Conservation (phyloP, 2,888 invertebrate genomes). For the Aleiodes leptofemur region DNA sequence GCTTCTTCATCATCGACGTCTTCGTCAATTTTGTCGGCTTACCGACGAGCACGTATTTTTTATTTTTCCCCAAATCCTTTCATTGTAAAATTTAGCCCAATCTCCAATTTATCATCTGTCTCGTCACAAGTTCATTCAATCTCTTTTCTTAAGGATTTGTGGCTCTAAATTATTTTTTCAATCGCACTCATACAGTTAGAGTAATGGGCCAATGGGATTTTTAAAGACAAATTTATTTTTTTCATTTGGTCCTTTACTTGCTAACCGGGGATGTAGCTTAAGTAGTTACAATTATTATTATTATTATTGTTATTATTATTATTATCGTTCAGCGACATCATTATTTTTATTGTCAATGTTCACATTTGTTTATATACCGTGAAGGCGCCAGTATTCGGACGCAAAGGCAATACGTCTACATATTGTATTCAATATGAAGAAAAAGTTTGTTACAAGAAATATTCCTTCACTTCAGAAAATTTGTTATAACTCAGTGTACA, state of each 20-base stretch:
- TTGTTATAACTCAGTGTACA: too few relatives aligned
- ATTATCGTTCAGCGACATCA: slow-evolving; percentile 20
- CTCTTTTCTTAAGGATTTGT: slow-evolving; percentile 9
- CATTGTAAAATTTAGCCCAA: slow-evolving; percentile 35
- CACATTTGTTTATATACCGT: too few relatives aligned
- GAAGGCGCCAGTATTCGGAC: too few relatives aligned
- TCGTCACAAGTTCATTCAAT: slow-evolving; percentile 5
- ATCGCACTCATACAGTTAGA: slow-evolving; percentile 31
- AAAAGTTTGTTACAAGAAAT: too few relatives aligned
- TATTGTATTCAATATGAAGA: too few relatives aligned
- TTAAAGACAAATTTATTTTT: not conserved
- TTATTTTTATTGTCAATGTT: slow-evolving; percentile 32
- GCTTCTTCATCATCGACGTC: slow-evolving; percentile 50
- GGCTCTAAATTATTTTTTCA: slow-evolving; percentile 14
- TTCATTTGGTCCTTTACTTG: slow-evolving; percentile 28
- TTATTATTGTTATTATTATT: slow-evolving; percentile 32
- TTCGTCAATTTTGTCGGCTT: slow-evolving; percentile 53
- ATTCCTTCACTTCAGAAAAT: too few relatives aligned
- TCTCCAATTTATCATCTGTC: slow-evolving; percentile 3
- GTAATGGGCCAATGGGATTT: slow-evolving; percentile 27
- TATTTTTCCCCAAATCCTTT: slow-evolving; percentile 30
- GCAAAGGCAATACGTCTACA: too few relatives aligned
- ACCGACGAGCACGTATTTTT: slow-evolving; percentile 63
- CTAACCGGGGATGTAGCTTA: slow-evolving; percentile 44
- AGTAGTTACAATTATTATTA: slow-evolving; percentile 44